Evolutionary conservation across 2,113 vertebrate species (phyloP).

Genomic region (Phrynosoma blainvillii): DNA sequence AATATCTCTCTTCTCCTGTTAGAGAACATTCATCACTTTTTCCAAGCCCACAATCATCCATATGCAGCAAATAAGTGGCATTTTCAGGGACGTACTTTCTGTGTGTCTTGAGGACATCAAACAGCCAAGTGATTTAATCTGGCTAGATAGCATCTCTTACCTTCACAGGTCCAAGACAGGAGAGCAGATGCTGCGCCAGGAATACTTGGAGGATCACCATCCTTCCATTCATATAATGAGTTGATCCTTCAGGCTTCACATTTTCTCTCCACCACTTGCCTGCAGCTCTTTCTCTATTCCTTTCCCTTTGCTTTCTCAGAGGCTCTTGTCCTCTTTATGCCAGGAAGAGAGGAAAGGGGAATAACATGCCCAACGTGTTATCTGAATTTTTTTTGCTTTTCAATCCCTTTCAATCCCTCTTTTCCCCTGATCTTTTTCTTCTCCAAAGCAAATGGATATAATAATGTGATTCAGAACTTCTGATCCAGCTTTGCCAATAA

Average conservation of each 20-base stretch:
- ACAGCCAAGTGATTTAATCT: slow-evolving; percentile 11
- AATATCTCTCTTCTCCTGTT: too few relatives aligned
- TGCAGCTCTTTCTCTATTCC: slow-evolving; percentile 9
- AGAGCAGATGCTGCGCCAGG: slow-evolving; percentile 39
- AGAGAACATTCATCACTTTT: background rate
- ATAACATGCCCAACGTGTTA: slow-evolving; percentile 17
- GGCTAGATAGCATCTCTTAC: slow-evolving; percentile 55
- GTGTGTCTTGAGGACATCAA: background rate
- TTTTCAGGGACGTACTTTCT: slow-evolving; percentile 6
- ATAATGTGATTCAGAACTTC: background rate
- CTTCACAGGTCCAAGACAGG: slow-evolving; percentile 48
- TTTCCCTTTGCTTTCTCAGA: background rate
- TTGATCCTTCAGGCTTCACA: slow-evolving; percentile 49
- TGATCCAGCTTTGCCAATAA: background rate
- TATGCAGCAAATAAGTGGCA: slow-evolving; percentile 11
- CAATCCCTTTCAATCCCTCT: background rate
- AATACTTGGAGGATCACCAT: slow-evolving; percentile 58
- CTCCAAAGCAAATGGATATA: background rate
- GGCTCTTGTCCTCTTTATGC: slow-evolving; percentile 23
- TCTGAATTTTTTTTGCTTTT: slow-evolving; percentile 29
- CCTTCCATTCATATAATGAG: slow-evolving; percentile 18
- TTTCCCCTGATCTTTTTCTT: slow-evolving; percentile 8
- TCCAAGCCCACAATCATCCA: background rate
- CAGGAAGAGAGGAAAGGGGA: background rate
- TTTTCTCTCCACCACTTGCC: slow-evolving; percentile 4